Percentiles rank a stretch among this genome's conserved stretches.
Conservation (phyloP, 2,113 vertebrate species). For the Xiphophorus couchianus region DNA sequence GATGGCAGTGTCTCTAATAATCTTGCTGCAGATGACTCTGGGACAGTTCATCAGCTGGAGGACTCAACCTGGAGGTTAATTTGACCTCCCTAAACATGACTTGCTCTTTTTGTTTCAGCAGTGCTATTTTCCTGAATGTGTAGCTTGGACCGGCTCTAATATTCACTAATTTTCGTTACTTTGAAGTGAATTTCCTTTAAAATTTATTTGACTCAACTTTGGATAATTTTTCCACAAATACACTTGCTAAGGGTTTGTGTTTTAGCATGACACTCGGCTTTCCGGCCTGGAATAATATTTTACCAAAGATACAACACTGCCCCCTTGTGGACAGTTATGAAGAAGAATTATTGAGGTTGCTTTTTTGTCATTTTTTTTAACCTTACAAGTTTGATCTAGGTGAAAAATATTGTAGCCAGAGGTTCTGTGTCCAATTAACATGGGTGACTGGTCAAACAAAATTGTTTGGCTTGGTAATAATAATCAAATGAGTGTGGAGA, state of each 20-base stretch:
- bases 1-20: conserved; percentile 52
- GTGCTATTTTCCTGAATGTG: background rate
- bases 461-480: background rate
- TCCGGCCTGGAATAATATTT: background rate
- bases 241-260: conserved; percentile 13
- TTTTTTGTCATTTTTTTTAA: too few species aligned
- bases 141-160: background rate
- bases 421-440: background rate
- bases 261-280: background rate
- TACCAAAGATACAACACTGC: conserved; percentile 44
- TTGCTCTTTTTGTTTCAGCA: conserved; percentile 6
- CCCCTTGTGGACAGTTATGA: conserved; percentile 47
- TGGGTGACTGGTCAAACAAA: background rate
- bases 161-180: background rate
- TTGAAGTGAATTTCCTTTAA: background rate
- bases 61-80: conserved; percentile 31
- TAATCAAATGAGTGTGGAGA: too few species aligned
- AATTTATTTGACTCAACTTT: background rate
- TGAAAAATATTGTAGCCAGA: background rate
- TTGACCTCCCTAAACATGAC: conserved; percentile 30
- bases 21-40: conserved; percentile 41
- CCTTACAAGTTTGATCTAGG: background rate
- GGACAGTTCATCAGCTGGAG: conserved; percentile 23
- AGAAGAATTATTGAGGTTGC: background rate
- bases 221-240: conserved; percentile 15